Evolutionary conservation across 2,797 vertebrate genomes (phyloP).

Genomic region (Tolypeutes matacus): DNA sequence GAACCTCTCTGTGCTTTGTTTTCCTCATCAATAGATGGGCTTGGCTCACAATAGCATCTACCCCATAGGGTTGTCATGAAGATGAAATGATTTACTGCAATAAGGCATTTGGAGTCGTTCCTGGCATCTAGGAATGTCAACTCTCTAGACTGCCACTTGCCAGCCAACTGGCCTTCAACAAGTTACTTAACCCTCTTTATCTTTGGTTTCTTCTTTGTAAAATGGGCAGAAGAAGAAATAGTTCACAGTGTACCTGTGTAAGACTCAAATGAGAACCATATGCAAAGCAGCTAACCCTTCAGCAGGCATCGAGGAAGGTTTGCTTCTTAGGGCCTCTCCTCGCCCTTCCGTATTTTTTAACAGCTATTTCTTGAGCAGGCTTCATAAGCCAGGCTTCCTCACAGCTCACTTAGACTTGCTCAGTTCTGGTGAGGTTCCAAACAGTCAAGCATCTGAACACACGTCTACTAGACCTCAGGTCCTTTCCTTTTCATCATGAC

Average conservation of each 20-base stretch:
- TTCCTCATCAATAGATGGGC: background rate
- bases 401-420: background rate
- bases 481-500: background rate
- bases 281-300: background rate
- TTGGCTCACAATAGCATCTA: too few species aligned
- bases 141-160: background rate
- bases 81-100: background rate
- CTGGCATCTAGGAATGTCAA: background rate
- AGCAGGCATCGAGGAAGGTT: background rate
- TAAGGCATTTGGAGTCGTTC: background rate
- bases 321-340: background rate
- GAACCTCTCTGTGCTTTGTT: background rate
- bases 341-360: background rate
- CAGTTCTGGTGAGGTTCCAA: background rate
- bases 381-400: background rate
- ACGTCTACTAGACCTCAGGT: background rate
- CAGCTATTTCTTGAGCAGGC: background rate
- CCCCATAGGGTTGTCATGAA: background rate
- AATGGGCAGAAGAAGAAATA: background rate
- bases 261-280: background rate
- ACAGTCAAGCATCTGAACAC: background rate
- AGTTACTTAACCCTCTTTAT: background rate
- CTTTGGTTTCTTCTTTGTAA: constrained; percentile 29
- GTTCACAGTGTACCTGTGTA: background rate
- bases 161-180: background rate